Evolutionary conservation across 2,888 invertebrate genomes (phyloP).

Genomic region (Mimumesa dahlbomi): DNA sequence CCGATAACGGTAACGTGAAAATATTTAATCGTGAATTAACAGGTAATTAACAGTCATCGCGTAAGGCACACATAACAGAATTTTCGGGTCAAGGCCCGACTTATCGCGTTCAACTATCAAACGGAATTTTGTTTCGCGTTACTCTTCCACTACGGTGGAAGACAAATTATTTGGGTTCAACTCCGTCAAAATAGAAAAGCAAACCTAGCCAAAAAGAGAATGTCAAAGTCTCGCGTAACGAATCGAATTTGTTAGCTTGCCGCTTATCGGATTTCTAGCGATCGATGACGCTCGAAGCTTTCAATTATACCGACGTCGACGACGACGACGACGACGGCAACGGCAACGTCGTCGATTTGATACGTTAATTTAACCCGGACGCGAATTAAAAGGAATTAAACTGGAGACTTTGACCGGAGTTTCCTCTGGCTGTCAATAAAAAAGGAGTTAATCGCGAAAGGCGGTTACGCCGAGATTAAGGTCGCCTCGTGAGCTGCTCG

Average conservation of each 20-base stretch:
- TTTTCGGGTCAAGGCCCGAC: conserved; percentile 68
- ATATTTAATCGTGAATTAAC: conserved; percentile 54
- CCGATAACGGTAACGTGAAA: conserved; percentile 41
- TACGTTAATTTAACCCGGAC: conserved; percentile 18
- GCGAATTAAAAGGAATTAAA: neutral
- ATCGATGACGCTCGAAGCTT: neutral
- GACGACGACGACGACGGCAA: neutral
- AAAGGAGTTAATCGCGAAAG: conserved; percentile 30
- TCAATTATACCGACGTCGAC: neutral
- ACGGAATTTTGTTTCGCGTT: conserved; percentile 2
- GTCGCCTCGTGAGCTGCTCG: neutral
- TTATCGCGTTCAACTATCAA: conserved; percentile 50
- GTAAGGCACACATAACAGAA: conserved; percentile 43
- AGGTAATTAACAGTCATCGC: conserved; percentile 45
- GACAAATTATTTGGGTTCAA: too few species aligned
- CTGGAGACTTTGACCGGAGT: neutral
- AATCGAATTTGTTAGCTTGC: neutral
- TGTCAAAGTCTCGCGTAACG: neutral
- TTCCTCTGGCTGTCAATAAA: neutral
- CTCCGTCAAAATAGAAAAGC: too few species aligned
- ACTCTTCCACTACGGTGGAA: conserved; percentile 27
- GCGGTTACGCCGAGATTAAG: conserved; percentile 27
- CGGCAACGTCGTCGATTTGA: neutral
- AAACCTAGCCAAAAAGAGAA: too few species aligned
- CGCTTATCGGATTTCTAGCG: neutral